These are phyloP conservation scores for Eretmocerus hayati DNA, from an alignment of 2,888 invertebrate genomes.

Conservation along the genomic window DNA sequence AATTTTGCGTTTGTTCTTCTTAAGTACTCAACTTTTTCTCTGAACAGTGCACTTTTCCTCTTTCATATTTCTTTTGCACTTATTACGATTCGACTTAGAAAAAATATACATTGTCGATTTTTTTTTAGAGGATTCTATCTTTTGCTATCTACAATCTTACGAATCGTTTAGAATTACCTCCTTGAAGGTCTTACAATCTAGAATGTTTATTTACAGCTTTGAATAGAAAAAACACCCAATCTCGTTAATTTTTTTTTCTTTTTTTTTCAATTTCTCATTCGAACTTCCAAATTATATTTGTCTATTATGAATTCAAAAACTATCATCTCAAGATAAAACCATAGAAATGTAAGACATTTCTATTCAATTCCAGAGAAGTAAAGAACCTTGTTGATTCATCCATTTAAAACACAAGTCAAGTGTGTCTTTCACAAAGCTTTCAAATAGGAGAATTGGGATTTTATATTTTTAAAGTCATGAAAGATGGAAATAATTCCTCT, in stretches of 20 bases:
- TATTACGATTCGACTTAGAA: slow-evolving; percentile 16
- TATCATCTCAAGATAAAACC: neutral
- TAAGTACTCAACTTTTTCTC: slow-evolving; percentile 21
- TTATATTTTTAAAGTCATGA: too few species aligned
- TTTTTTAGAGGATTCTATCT: slow-evolving; percentile 11
- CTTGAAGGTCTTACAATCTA: slow-evolving; percentile 16
- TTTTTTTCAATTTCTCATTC: slow-evolving; percentile 11
- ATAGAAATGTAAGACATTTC: slow-evolving; percentile 8
- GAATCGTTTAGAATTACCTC: slow-evolving; percentile 14
- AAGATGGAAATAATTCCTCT: too few species aligned
- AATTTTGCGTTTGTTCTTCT: slow-evolving; percentile 14
- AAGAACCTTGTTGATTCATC: too few species aligned
- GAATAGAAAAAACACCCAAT: slow-evolving; percentile 17
- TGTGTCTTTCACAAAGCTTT: too few species aligned
- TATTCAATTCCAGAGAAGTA: neutral
- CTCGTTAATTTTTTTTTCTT: slow-evolving; percentile 11
- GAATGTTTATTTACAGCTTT: slow-evolving; percentile 18
- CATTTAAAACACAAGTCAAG: too few species aligned
- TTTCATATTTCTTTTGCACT: slow-evolving; percentile 5
- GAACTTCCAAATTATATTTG: slow-evolving; percentile 14
- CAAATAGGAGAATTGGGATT: too few species aligned
- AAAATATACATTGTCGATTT: slow-evolving; percentile 21
- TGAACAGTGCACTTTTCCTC: slow-evolving; percentile 12
- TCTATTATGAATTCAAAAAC: slow-evolving; percentile 4
- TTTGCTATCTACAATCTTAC: slow-evolving; percentile 20